Percentiles rank a stretch among this genome's conserved stretches.
phyloP scores from a whole-genome alignment of 2,113 vertebrate species.

The Sterna hirundo region DNA sequence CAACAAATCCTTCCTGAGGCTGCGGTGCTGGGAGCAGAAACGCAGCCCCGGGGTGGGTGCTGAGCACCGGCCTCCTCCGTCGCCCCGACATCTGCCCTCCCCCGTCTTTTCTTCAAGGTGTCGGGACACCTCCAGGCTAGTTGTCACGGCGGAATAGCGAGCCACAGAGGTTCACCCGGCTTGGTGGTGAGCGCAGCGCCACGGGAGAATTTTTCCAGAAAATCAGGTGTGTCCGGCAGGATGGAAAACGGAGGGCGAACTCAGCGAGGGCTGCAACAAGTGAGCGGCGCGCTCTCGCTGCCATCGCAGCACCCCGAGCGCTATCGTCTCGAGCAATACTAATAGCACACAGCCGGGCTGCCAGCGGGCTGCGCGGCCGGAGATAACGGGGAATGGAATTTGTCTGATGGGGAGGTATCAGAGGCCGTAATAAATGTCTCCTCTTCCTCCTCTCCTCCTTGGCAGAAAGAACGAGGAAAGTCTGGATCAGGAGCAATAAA shows the following conservation, averaged over 20 bases:
- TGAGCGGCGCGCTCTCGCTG: not conserved
- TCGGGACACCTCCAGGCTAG: not conserved
- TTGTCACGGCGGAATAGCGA: rapidly evolving
- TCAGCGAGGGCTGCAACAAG: not conserved
- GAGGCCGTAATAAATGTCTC: not conserved
- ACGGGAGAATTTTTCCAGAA: not conserved
- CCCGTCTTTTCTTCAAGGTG: rapidly evolving
- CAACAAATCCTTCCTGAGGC: not conserved
- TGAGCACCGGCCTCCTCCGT: not conserved
- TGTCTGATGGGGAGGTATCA: not conserved
- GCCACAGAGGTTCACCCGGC: not conserved
- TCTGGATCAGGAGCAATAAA: not conserved
- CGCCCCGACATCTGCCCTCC: not conserved
- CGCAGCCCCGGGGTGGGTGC: not conserved
- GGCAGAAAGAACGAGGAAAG: not conserved
- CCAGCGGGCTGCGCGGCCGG: rapidly evolving
- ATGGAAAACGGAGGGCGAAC: not conserved
- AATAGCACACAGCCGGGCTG: not conserved
- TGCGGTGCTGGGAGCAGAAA: not conserved
- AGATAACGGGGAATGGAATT: not conserved
- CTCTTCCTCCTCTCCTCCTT: not conserved
- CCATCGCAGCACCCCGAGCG: not conserved
- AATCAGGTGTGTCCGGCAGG: not conserved
- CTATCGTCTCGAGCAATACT: not conserved
- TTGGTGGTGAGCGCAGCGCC: not conserved